Percentiles rank a stretch among this genome's conserved stretches.
Evolutionary conservation across 2,888 invertebrate genomes (phyloP).

Genomic region (Linnaemya tessellans): DNA sequence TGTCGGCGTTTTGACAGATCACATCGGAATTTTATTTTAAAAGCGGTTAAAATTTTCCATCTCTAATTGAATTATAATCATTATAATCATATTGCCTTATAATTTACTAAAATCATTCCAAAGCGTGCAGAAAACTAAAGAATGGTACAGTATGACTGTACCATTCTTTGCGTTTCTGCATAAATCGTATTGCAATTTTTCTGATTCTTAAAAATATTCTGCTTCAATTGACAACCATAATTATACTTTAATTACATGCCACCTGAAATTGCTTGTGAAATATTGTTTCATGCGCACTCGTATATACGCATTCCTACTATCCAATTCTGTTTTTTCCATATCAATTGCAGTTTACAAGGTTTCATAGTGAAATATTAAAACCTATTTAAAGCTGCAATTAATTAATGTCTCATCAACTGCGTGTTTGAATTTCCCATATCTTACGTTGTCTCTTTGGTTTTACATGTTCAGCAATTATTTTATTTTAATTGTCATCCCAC

Average conservation of each 20-base stretch:
- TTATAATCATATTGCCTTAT: too few species aligned
- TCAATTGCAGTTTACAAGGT: neutral
- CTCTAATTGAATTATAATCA: too few species aligned
- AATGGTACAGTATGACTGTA: too few species aligned
- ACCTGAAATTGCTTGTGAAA: neutral
- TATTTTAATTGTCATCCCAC: slow-evolving; percentile 39
- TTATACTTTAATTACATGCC: neutral
- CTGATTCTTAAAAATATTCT: neutral
- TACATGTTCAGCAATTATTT: slow-evolving; percentile 15
- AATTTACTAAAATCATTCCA: too few species aligned
- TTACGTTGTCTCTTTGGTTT: neutral
- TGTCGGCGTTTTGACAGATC: too few species aligned
- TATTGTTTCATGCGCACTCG: neutral
- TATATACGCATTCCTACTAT: neutral
- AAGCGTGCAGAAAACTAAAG: too few species aligned
- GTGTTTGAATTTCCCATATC: neutral
- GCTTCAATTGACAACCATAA: neutral
- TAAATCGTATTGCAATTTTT: neutral
- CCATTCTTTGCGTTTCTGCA: neutral
- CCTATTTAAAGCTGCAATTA: neutral
- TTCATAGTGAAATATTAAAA: neutral
- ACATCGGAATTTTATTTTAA: too few species aligned
- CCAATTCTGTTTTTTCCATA: neutral
- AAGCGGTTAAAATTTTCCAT: too few species aligned
- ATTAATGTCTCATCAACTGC: neutral